Evolutionary conservation across 2,113 vertebrate species (phyloP).

Genomic region (Himantopus leucocephalus): DNA sequence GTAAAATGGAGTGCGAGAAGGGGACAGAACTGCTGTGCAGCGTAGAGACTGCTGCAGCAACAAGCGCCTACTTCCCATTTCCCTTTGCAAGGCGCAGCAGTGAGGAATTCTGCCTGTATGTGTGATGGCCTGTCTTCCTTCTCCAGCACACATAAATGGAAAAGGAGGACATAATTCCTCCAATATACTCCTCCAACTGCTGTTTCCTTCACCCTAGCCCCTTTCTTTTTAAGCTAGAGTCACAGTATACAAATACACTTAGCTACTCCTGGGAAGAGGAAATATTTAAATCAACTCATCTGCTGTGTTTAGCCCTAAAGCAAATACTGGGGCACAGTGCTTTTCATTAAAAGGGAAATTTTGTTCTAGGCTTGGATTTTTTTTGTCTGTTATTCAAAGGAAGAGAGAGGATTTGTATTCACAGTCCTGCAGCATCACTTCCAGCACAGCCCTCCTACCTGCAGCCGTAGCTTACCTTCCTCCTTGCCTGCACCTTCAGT

Average conservation of each 20-base stretch:
- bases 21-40: neutral
- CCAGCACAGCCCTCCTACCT: neutral
- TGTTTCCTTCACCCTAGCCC: neutral
- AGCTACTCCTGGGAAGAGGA: neutral
- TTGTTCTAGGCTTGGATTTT: neutral
- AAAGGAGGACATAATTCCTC: neutral
- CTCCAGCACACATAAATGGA: neutral
- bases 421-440: neutral
- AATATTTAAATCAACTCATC: neutral
- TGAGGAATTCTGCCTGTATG: neutral
- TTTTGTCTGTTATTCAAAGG: neutral
- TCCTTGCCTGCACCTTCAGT: constrained; percentile 77
- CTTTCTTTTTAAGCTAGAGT: neutral
- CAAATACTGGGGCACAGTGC: neutral
- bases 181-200: neutral
- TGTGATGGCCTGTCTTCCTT: neutral
- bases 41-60: neutral
- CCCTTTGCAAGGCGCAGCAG: neutral
- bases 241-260: neutral
- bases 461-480: constrained; percentile 72
- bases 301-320: neutral
- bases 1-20: neutral
- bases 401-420: neutral
- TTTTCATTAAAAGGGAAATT: neutral
- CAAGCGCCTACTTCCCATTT: neutral